These are phyloP conservation scores for Vireo altiloquus DNA, from an alignment of 2,113 vertebrate species.

Conservation along the genomic window DNA sequence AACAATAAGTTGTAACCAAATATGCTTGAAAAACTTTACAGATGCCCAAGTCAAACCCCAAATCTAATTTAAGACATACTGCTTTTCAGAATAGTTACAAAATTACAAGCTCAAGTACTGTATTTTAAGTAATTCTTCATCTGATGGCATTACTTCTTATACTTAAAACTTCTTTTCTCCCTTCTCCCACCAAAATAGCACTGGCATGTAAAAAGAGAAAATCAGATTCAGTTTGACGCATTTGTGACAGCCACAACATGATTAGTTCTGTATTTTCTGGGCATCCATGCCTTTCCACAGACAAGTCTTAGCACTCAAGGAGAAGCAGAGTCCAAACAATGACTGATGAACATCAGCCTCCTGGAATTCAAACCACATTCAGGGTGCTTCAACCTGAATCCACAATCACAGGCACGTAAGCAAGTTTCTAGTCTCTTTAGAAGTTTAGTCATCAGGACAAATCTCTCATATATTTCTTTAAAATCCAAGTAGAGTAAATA, in stretches of 20 bases:
- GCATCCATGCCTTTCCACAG: not conserved
- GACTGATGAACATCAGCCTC: not conserved
- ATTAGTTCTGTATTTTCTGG: not conserved
- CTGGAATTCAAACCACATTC: not conserved
- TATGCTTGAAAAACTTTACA: not conserved
- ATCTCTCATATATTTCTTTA: not conserved
- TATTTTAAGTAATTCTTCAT: not conserved
- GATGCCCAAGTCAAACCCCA: fast-evolving
- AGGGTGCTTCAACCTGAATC: not conserved
- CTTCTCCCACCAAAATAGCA: not conserved
- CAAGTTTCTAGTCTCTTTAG: not conserved
- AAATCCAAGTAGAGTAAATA: not conserved
- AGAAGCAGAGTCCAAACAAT: not conserved
- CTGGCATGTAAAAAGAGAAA: not conserved
- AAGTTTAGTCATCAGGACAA: not conserved
- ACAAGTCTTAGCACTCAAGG: not conserved
- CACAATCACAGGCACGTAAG: not conserved
- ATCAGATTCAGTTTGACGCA: not conserved
- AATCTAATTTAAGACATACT: not conserved
- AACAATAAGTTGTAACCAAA: not conserved
- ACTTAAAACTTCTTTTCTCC: not conserved
- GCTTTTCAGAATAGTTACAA: not conserved
- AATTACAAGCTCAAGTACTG: not conserved
- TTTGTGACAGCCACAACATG: not conserved
- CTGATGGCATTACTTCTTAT: not conserved